Conservation (phyloP, 2,888 invertebrate species). For the Nezara viridula region DNA sequence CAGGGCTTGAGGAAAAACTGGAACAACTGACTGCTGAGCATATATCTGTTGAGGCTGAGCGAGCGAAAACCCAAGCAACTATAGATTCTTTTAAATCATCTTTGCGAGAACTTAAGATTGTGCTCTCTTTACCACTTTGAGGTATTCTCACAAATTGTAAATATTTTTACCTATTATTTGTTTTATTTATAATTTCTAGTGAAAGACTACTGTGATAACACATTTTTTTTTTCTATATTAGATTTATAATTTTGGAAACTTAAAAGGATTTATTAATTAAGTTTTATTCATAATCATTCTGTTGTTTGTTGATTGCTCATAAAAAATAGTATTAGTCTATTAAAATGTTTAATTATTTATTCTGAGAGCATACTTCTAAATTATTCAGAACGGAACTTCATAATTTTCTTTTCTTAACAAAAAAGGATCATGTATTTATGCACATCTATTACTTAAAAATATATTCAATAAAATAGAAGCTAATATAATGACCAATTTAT, state of each 20-base stretch:
- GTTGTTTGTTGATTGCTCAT: no score
- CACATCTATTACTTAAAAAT: no score
- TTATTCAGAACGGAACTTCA: no score
- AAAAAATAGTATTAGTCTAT: no score
- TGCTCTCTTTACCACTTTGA: constrained; percentile 8
- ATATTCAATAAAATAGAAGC: no score
- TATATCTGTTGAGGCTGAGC: not conserved
- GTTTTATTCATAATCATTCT: no score
- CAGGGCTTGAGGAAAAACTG: constrained; percentile 7
- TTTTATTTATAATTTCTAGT: not conserved
- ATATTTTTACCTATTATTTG: not conserved
- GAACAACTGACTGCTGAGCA: constrained; percentile 45
- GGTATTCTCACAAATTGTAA: not conserved
- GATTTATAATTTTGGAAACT: not conserved
- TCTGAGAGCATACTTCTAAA: no score
- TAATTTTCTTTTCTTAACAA: no score
- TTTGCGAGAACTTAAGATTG: constrained; percentile 25
- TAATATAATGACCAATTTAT: no score
- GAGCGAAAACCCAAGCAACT: constrained; percentile 13
- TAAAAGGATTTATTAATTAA: no score
- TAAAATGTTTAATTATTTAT: no score
- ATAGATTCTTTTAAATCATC: constrained; percentile 51
- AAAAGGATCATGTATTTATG: no score
- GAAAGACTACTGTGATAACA: not conserved
- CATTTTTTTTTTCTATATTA: not conserved